Evolutionary conservation across 2,888 invertebrate genomes (phyloP).

Genomic region (Tachystola acroxantha): DNA sequence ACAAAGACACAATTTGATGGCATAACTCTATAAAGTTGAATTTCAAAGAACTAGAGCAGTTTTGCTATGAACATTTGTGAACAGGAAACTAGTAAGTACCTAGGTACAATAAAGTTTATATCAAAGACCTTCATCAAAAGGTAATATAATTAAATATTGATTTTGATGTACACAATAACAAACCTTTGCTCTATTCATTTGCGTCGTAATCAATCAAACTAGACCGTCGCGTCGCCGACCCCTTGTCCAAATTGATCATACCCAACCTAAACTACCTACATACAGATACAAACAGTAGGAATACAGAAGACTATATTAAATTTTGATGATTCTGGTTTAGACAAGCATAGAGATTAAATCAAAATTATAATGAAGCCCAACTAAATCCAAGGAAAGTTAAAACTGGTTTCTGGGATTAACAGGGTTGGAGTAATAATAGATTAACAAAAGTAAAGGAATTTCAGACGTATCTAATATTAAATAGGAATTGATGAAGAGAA

Average conservation of each 20-base stretch:
- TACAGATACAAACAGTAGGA: not conserved
- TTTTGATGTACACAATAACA: not conserved
- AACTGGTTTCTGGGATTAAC: not conserved
- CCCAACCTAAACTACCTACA: no score
- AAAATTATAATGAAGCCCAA: not conserved
- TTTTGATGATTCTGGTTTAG: not conserved
- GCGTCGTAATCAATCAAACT: slow-evolving; percentile 44
- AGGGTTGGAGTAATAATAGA: not conserved
- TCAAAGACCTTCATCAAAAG: no score
- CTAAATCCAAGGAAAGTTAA: not conserved
- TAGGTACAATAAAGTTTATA: no score
- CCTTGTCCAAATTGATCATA: slow-evolving; percentile 5
- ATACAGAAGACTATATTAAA: slow-evolving; percentile 6
- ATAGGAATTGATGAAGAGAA: no score
- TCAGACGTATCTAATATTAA: no score
- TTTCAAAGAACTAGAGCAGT: no score
- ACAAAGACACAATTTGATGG: no score
- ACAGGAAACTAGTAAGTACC: no score
- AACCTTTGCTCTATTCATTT: slow-evolving; percentile 29
- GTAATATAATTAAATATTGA: not conserved
- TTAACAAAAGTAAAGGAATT: not conserved
- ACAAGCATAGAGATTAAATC: not conserved
- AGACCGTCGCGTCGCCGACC: slow-evolving; percentile 20
- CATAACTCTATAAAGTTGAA: no score
- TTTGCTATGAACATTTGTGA: no score